These are phyloP conservation scores for Microplitis deprimator DNA, from an alignment of 2,888 invertebrate genomes.

Conservation along the genomic window DNA sequence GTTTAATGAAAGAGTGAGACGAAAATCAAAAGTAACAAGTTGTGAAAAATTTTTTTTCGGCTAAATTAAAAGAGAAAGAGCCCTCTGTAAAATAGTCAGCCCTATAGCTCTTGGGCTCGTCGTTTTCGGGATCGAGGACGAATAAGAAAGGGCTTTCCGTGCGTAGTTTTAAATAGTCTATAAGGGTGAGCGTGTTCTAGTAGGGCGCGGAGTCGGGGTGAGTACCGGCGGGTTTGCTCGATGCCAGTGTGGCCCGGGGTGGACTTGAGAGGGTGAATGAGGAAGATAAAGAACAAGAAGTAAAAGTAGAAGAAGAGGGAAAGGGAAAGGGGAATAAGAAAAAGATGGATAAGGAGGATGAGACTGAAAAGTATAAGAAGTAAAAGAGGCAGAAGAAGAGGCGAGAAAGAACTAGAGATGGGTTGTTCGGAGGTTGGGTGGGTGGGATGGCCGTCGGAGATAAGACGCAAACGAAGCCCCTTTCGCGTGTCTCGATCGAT, in stretches of 20 bases:
- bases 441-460: conserved; percentile 65
- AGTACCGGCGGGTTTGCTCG: conserved; percentile 43
- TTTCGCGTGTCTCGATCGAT: conserved; percentile 69
- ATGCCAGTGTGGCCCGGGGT: conserved; percentile 54
- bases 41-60: too few relatives aligned
- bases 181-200: conserved; percentile 57
- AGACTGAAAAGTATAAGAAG: conserved; percentile 47
- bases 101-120: conserved; percentile 9
- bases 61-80: too few relatives aligned
- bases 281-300: conserved; percentile 40
- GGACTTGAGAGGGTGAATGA: conserved; percentile 49
- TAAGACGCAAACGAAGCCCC: conserved; percentile 71
- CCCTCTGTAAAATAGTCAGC: too few relatives aligned
- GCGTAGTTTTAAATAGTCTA: conserved; percentile 71
- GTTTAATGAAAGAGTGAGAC: too few relatives aligned
- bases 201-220: conserved; percentile 49
- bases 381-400: conserved; percentile 45
- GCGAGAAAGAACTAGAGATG: conserved; percentile 50
- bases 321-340: conserved; percentile 44
- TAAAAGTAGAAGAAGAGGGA: conserved; percentile 38
- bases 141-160: conserved; percentile 44
- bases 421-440: conserved; percentile 34
- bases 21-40: too few relatives aligned
- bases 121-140: conserved; percentile 39
- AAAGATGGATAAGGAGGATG: conserved; percentile 38